Evolutionary conservation across 2,888 invertebrate species (phyloP).

Genomic region (Ryuthela nishihirai): DNA sequence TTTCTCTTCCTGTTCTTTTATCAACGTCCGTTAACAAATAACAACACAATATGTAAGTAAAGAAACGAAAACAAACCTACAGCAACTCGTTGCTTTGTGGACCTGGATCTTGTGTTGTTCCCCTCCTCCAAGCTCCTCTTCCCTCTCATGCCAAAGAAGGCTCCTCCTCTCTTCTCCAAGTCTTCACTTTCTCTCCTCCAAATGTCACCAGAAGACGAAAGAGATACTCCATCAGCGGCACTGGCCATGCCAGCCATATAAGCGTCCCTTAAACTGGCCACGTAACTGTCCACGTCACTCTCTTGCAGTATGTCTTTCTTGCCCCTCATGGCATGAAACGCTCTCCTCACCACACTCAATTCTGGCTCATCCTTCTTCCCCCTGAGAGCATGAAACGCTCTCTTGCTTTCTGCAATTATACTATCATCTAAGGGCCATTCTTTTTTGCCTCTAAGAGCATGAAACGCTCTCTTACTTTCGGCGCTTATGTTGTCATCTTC

Average conservation of each 20-base stretch:
- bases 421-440: too few species aligned
- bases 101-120: not conserved
- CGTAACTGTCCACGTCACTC: not conserved
- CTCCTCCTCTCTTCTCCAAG: not conserved
- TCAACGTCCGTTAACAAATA: too few species aligned
- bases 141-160: not conserved
- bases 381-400: too few species aligned
- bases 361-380: not conserved
- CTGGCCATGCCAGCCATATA: not conserved
- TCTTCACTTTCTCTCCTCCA: too few species aligned
- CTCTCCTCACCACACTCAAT: too few species aligned
- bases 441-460: too few species aligned
- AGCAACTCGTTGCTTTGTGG: not conserved
- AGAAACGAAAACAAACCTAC: not conserved
- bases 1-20: too few species aligned
- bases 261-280: not conserved
- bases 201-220: not conserved
- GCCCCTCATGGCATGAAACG: not conserved
- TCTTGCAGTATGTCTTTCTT: not conserved
- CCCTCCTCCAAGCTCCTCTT: not conserved
- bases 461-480: too few species aligned
- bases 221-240: too few species aligned
- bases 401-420: too few species aligned
- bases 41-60: too few species aligned
- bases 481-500: too few species aligned